phyloP scores from a whole-genome alignment of 2,888 invertebrate genomes.

The Salticus scenicus region DNA sequence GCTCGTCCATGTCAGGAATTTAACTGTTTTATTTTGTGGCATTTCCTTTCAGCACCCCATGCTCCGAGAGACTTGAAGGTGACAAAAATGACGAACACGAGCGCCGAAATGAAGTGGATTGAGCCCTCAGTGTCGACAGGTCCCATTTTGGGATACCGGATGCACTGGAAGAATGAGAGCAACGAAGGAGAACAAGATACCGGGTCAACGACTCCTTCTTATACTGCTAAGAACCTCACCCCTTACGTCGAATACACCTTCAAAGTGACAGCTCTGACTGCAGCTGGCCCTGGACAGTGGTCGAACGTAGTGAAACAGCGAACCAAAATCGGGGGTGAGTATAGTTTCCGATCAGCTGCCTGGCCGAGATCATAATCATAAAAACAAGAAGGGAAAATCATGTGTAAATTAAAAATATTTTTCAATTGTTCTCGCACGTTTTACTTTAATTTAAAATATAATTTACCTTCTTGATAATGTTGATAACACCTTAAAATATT shows the following conservation, averaged over 20 bases:
- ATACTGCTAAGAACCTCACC: neutral
- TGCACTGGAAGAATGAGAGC: slow-evolving; percentile 24
- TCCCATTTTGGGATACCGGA: neutral
- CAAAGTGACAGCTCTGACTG: slow-evolving; percentile 18
- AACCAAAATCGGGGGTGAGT: slow-evolving; percentile 40
- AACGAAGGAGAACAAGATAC: too few relatives aligned
- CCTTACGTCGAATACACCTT: slow-evolving; percentile 24
- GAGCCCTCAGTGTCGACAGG: slow-evolving; percentile 16
- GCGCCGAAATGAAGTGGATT: slow-evolving; percentile 12
- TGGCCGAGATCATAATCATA: too few relatives aligned
- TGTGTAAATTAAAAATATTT: too few relatives aligned
- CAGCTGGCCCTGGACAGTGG: slow-evolving; percentile 26
- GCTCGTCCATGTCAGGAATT: too few relatives aligned
- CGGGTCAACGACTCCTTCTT: neutral
- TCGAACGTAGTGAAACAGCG: neutral
- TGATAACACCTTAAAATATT: too few relatives aligned
- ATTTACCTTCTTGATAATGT: too few relatives aligned
- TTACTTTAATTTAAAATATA: too few relatives aligned
- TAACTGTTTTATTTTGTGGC: too few relatives aligned
- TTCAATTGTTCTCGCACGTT: too few relatives aligned
- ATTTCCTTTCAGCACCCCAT: slow-evolving; percentile 29
- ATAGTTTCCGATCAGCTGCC: neutral
- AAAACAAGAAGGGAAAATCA: too few relatives aligned
- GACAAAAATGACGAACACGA: neutral
- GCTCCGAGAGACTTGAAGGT: neutral